Base-by-base conservation (phyloP, 2,888 invertebrate species). In the Erannis defoliaria region DNA sequence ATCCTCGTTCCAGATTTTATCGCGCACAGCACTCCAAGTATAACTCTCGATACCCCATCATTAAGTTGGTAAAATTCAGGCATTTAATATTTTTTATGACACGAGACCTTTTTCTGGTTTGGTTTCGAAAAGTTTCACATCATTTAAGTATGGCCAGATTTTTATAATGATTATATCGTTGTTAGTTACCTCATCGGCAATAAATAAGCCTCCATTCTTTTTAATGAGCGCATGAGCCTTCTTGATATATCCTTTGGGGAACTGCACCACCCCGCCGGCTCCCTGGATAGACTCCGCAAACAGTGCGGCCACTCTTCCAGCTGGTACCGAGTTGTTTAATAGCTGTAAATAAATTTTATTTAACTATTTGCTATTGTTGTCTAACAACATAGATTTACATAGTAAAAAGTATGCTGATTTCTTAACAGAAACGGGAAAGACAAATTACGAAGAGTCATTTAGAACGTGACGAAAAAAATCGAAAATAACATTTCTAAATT, bases 241-340 rank as follows among this genome's bases (percentile, higher is more conserved):
- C 79, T 95, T 96, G 12, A 99, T 81, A 82, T 97, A 99, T 2
- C 96, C 96, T 80, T 96, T 97, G 0, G 99, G 98, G 81, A 95
- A 99, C 84, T 99, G 99, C 0, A 99, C 96, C 0, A 96, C 94
- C 0, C 99, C 99, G 12, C 99, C 99, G 6, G 98, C 97, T 14
- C 99, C 99, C 91, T 99, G 99, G 71, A 99, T 99, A 0, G 98
- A 97, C 86, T 99, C 99, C 0, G 97, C 98, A 82, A 99, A 97
- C 84, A 99, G 96, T 5, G 96, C 99, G 0, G 98, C 99, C 5
- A 98, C 94, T 55, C 94, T 94, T 19, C 96, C 96, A 61, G 95
- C 95, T 0, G 98, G 97, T 67, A 98, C 85, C 8, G 97, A 96
- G 83, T 96, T 96, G 62, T 94, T 94, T 71, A 99, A 94, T 5